These are phyloP conservation scores for Lepeophtheirus salmonis DNA, from an alignment of 1,140 invertebrate genomes.

Conservation along the genomic window DNA sequence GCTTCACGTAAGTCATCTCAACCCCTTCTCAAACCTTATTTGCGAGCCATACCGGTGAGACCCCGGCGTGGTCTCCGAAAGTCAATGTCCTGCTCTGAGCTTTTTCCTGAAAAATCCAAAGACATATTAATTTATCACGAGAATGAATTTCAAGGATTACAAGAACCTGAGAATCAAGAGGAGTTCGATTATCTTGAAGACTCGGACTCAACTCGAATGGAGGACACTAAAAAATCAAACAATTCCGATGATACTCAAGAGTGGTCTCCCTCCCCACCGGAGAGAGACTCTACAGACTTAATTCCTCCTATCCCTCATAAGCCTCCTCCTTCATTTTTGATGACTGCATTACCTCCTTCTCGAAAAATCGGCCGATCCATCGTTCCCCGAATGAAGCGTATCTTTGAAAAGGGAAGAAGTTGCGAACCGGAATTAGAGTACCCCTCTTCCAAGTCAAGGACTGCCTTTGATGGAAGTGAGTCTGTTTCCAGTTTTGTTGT, in stretches of 20 bases:
- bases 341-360: background rate
- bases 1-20: background rate
- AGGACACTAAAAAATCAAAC: background rate
- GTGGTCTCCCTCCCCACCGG: background rate
- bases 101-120: background rate
- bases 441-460: background rate
- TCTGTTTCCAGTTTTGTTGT: constrained; percentile 3
- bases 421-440: constrained; percentile 6
- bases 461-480: constrained; percentile 12
- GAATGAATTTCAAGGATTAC: too few relatives aligned
- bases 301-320: background rate
- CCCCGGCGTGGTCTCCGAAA: background rate
- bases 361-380: constrained; percentile 1
- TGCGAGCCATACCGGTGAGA: background rate
- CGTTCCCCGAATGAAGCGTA: constrained; percentile 13
- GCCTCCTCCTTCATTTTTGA: background rate
- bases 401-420: constrained; percentile 15
- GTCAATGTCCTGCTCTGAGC: background rate
- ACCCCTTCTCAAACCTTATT: background rate
- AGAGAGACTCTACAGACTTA: too few relatives aligned
- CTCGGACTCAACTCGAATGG: background rate
- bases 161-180: background rate
- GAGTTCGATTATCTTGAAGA: background rate
- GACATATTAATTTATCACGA: too few relatives aligned
- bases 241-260: background rate